Evolutionary conservation across 1,140 invertebrate species (phyloP), one percentile per base, ranked within the genome.

Genomic region (Harpegnathos saltator): DNA sequence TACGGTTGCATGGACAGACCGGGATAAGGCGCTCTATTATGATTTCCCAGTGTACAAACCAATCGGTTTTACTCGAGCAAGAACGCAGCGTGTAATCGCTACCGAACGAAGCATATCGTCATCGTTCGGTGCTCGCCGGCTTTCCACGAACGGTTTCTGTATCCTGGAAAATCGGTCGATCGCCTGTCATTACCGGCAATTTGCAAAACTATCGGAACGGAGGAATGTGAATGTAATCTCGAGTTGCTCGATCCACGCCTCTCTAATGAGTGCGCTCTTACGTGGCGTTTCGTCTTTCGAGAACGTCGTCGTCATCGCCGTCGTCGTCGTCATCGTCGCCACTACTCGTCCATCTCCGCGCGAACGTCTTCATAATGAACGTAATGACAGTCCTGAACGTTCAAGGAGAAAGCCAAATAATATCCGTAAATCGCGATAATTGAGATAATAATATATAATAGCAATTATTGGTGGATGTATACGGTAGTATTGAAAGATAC

Each of bases 21-120:
- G 56, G 38, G 33, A 69, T 33, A 19, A 69, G 17, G 15, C 33
- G 19, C 5, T 69, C 50, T 78, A 69, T 50, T 78, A 69, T 80
- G 75, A 80, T 80, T 80, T 80, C 52, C 11, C 17, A 80, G 65
- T 44, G 78, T 44, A 62, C 44, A 63, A 82, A 81, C 58, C 61
- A 24, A 83, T 84, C 82, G 59, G 85, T 87, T 74, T 88, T 84
- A 87, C 82, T 56, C 69, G 85, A 84, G 63, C 78, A 81, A 81
- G 58, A 59, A 73, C 63, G 69, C 48, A 48, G 72, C 50, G 63
- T 88, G 44, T 65, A 81, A 88, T 87, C 59, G 82, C 26, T 50
- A 19, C 68, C 62, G 86, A 88, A 75, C 86, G 82, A 84, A 88
- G 83, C 86, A 65, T 87, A 56, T 87, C 86, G 86, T 82, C 80